Base-by-base conservation (phyloP, 1,140 invertebrate genomes). In the Calephelis virginiensis region DNA sequence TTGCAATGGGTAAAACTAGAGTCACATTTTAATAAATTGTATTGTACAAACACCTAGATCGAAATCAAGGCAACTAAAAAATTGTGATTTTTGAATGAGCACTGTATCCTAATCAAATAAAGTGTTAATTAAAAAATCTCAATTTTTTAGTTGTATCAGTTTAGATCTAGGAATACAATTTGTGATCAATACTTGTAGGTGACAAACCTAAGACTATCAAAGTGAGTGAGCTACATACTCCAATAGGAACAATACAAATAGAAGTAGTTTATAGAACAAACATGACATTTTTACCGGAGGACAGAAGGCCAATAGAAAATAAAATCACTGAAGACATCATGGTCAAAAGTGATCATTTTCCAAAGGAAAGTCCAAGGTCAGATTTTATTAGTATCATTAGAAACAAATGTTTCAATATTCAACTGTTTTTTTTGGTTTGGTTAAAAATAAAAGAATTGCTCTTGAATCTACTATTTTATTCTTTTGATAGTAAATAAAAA, bases 291-390 rank as follows among this genome's bases (percentile, higher is more conserved):
- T 50, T 84, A 38, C 85, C 85, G 2, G 81, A 83, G 45, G 75
- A 82, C 28, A 73, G 76, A 61, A 70, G 48, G 60, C 59, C 63
- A 37, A 17, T 60, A 6, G 68, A 70, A 2, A 75, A 77, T 68
- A 73, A 67, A 46, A 64, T 65, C 13, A 70, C 70, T 53, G 60
- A 66, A 47, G 61, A 78, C 10, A 86, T 89, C 7, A 85, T 86
- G 81, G 76, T 89, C 5, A 87, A 87, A 67, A 89, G 83, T 72
- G 85, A 90, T 69, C 87, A 90, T 71, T 90, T 90, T 59, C 75
- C 77, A 6, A 81, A 72, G 47, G 87, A 90, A 60, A 88, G 78
- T 61, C 84, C 85, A 60, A 86, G 81, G 81, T 86, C 10, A 37
- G 37, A 53, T 12, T 10, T 50, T 11, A 13, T 70, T 70, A 8